Evolutionary conservation across 2,888 invertebrate species (phyloP), one percentile per base, ranked within the genome.

Genomic region (Hesperia comma): DNA sequence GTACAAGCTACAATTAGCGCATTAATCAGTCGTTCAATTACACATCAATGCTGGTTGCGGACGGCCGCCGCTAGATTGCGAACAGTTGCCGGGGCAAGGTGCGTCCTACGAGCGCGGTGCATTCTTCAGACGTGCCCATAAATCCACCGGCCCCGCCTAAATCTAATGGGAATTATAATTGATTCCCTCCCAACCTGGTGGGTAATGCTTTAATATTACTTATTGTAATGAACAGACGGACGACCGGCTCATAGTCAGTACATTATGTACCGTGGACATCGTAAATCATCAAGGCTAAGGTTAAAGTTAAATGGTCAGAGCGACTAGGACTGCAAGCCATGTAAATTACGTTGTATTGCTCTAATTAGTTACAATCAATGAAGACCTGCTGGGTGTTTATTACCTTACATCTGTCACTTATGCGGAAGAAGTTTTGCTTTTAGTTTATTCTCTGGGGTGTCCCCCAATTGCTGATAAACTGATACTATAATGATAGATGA

Each of bases 101-200:
- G 55, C 54, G 54, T 21, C 26, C 49, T 51, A 46, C 43, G 51
- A 14, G 15, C 57, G 37, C 58, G 58, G 43, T 46, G 57, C 63
- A 64, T 64, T 64, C 63, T 64, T 55, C 56, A 54, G 49, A 15
- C 56, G 46, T 75, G 63, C 69, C 68, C 70, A 77, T 80, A 80
- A 84, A 84, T 84, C 83, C 75, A 68, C 19, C 56, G 67, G 71
- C 70, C 77, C 76, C 84, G 84, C 85, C 85, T 74, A 72, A 74
- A 73, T 82, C 81, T 84, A 84, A 85, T 85, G 83, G 81, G 77
- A 84, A 81, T 80, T 82, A 80, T 85, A 85, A 85, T 85, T 85
- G 84, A 85, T 85, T 82, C 79, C 80, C 79, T 75, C 76, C 78
- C 78, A 71, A 72, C 68, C 79, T 77, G 75, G 77, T 49, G 64